Conservation (phyloP, 2,113 vertebrate genomes). For the Ailuropoda melanoleuca region DNA sequence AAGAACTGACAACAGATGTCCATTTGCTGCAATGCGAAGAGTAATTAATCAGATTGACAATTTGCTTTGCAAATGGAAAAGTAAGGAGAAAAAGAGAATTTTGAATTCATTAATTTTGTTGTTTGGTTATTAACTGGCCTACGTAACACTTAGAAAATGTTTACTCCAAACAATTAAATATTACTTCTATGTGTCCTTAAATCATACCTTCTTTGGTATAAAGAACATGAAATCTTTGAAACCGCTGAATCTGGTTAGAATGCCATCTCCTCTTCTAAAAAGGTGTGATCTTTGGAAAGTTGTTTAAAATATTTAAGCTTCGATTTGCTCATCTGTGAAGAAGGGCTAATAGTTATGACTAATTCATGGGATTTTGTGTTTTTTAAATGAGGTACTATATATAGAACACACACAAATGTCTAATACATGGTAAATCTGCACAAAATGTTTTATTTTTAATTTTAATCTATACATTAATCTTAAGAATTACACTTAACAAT, state of each 20-base stretch:
- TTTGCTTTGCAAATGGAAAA: not conserved
- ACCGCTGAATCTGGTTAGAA: not conserved
- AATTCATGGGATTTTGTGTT: not conserved
- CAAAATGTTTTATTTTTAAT: not conserved
- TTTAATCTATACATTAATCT: not conserved
- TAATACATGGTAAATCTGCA: not conserved
- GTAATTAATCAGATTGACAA: not conserved
- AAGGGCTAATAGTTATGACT: not conserved
- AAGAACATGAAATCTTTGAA: constrained; percentile 37
- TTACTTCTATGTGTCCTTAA: not conserved
- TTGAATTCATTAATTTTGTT: not conserved
- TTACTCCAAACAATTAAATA: not conserved
- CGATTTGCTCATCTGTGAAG: not conserved
- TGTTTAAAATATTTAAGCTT: not conserved
- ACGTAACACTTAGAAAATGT: not conserved
- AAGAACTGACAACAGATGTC: not conserved
- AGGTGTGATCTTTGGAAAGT: not conserved
- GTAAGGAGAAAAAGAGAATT: not conserved
- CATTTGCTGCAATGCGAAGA: not conserved
- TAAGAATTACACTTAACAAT: not conserved
- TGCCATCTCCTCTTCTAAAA: not conserved
- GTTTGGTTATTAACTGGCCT: not conserved
- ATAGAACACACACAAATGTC: not conserved
- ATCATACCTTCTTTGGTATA: not conserved
- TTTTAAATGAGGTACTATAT: not conserved